These are phyloP conservation scores for Poecilus cupreus DNA, from an alignment of 2,888 invertebrate genomes.

Conservation along the genomic window DNA sequence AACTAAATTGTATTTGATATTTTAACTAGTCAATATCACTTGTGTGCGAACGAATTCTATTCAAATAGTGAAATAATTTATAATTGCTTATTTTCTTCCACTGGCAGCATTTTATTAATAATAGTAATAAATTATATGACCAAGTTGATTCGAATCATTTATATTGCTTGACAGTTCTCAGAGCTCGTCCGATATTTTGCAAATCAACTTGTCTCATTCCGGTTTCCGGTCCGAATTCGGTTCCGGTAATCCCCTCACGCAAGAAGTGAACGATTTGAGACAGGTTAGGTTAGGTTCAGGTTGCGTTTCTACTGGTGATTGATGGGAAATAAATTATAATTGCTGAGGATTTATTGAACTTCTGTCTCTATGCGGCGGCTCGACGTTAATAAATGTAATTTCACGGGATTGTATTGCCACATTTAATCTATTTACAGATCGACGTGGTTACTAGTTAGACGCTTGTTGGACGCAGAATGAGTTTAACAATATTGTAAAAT, in stretches of 20 bases:
- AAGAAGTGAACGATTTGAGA: slow-evolving; percentile 3
- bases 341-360: slow-evolving; percentile 7
- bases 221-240: slow-evolving; percentile 5
- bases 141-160: neutral
- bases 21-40: too few species aligned
- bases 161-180: neutral
- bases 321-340: slow-evolving; percentile 32
- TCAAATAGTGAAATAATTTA: too few species aligned
- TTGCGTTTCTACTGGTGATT: slow-evolving; percentile 1
- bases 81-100: too few species aligned
- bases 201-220: slow-evolving; percentile 20
- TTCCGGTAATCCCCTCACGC: slow-evolving; percentile 12
- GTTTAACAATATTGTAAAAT: too few species aligned
- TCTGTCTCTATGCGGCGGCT: neutral
- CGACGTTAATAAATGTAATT: slow-evolving; percentile 12
- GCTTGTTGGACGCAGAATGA: neutral
- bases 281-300: neutral
- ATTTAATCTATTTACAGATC: neutral
- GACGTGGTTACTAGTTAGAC: neutral
- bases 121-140: too few species aligned
- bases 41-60: too few species aligned
- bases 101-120: too few species aligned
- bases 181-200: neutral
- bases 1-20: too few species aligned
- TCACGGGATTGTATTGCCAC: neutral